A percentile compares a stretch with the other conserved stretches of the same genome.
Evolutionary conservation across 2,797 vertebrate genomes (phyloP).

Genomic region (Coilia nasus): DNA sequence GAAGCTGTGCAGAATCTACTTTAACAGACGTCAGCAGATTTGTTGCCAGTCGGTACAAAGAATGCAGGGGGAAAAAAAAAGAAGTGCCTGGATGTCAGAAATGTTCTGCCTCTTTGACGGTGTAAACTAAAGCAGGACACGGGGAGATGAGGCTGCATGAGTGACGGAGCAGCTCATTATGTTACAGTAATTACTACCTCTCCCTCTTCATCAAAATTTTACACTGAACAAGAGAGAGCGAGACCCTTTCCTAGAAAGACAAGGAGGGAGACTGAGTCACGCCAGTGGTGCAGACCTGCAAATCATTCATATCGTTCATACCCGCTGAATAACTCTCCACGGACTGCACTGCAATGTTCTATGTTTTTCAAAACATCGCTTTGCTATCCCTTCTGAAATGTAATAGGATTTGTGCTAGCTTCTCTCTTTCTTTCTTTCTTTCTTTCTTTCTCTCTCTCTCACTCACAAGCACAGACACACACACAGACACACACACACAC

Average conservation of each 20-base stretch:
- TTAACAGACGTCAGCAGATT: not conserved
- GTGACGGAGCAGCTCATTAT: constrained; percentile 6
- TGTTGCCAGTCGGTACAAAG: not conserved
- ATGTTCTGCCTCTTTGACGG: not conserved
- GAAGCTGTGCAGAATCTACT: not conserved
- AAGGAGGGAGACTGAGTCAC: not conserved
- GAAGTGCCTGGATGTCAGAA: not conserved
- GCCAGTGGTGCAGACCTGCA: not conserved
- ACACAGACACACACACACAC: no score
- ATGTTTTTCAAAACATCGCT: constrained; percentile 32
- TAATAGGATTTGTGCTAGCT: constrained; percentile 29
- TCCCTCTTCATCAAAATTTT: not conserved
- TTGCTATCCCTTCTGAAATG: constrained; percentile 37
- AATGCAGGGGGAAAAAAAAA: not conserved
- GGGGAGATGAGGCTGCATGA: not conserved
- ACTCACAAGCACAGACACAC: no score
- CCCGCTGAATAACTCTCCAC: constrained; percentile 20
- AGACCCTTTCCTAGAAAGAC: not conserved
- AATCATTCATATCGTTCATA: constrained; percentile 22
- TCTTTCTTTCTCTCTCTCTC: not conserved
- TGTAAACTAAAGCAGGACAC: not conserved
- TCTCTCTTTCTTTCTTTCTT: constrained; percentile 27
- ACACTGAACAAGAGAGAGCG: not conserved
- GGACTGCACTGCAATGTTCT: constrained; percentile 27
- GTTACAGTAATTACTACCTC: constrained; percentile 2